phyloP scores from a whole-genome alignment of 2,888 invertebrate species.

The Lepidocyrtoides sp. region DNA sequence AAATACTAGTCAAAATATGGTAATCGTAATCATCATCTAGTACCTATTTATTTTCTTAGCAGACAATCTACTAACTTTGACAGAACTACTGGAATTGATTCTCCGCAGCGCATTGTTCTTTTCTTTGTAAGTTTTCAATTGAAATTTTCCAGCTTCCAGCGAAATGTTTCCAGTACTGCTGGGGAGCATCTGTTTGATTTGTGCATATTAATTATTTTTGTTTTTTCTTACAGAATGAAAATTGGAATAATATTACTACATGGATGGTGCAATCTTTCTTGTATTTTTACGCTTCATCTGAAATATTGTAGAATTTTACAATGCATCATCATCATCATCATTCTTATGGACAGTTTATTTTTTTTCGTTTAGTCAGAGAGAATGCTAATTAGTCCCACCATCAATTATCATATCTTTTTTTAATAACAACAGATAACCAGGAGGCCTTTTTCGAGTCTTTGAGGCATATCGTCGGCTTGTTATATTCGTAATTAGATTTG shows the following conservation, averaged over 20 bases:
- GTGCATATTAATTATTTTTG: constrained; percentile 25
- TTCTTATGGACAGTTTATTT: neutral
- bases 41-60: neutral
- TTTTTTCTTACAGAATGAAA: neutral
- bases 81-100: constrained; percentile 55
- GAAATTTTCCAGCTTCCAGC: constrained; percentile 35
- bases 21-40: neutral
- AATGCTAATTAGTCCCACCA: constrained; percentile 55
- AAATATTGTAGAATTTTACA: neutral
- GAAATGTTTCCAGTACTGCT: neutral
- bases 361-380: neutral
- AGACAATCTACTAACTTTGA: neutral
- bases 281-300: constrained; percentile 10
- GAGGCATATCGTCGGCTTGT: constrained; percentile 68
- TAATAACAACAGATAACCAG: constrained; percentile 30
- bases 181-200: neutral
- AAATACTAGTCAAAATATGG: neutral
- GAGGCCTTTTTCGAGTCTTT: constrained; percentile 24
- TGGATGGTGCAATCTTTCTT: constrained; percentile 5
- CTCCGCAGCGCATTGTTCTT: too few relatives aligned
- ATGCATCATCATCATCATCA: neutral
- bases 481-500: constrained; percentile 72
- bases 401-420: constrained; percentile 43
- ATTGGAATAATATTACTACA: neutral
- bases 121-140: too few relatives aligned